Conservation (phyloP, 2,113 vertebrate genomes). For the Nipponia nippon region DNA sequence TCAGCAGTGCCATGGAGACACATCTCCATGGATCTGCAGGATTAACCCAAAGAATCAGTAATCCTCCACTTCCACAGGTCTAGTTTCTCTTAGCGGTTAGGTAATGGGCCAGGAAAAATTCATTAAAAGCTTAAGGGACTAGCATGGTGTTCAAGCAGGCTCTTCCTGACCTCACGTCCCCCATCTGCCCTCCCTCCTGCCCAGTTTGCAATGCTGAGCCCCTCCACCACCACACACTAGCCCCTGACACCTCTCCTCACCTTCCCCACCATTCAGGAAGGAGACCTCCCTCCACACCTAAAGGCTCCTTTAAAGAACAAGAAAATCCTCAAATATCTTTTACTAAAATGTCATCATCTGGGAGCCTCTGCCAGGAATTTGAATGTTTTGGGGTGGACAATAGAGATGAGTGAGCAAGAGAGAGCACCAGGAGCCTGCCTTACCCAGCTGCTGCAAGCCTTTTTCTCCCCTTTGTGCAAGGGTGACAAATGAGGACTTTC, state of each 20-base stretch:
- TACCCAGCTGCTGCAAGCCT: neutral
- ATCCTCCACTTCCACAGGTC: neutral
- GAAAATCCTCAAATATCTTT: neutral
- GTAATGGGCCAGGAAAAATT: neutral
- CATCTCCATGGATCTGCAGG: neutral
- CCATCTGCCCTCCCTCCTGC: neutral
- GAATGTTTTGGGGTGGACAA: rapidly evolving
- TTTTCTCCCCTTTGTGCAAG: neutral
- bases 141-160: neutral
- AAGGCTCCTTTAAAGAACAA: neutral
- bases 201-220: neutral
- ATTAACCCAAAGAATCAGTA: neutral
- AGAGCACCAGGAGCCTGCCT: neutral
- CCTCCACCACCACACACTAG: neutral
- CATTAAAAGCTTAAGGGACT: rapidly evolving
- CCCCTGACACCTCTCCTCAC: neutral
- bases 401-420: neutral
- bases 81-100: neutral
- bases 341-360: neutral
- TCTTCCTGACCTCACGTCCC: rapidly evolving
- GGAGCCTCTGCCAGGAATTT: neutral
- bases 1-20: neutral
- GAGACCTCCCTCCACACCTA: neutral
- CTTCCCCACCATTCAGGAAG: neutral
- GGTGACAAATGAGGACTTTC: neutral